Base-by-base conservation (phyloP, 1,140 invertebrate genomes). In the Camponotus floridanus region DNA sequence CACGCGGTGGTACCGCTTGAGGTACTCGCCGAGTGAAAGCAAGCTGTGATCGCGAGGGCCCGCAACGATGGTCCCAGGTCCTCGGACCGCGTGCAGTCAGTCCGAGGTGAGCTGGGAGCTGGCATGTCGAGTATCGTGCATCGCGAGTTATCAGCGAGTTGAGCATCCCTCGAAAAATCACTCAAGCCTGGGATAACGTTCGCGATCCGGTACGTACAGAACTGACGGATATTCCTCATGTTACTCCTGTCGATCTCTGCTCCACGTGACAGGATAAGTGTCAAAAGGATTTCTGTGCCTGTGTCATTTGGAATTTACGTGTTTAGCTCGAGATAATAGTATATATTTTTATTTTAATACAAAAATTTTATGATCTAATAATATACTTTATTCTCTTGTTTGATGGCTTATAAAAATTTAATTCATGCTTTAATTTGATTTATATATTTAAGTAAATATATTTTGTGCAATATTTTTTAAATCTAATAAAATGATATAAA, bases 11-110 rank as follows among this genome's bases (percentile, higher is more conserved):
- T 83, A 83, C 57, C 79, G 79, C 57, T 61, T 61, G 55, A 68
- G 51, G 65, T 81, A 71, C 67, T 79, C 88, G 91, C 92, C 78
- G 93, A 94, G 94, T 94, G 94, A 94, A 94, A 94, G 94, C 94
- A 80, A 80, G 48, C n/a, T 9, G 9, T 45, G 64, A 68, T 79
- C 92, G 91, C 91, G 91, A 92, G 91, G 92, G 93, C 79, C 68
- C 55, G 13, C 55, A 21, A 59, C 51, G 55, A 15, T 18, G 91
- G 91, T 92, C 92, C 91, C 88, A 90, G 88, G 65, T 51, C 1
- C 15, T 51, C 48, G 48, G 31, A 76, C 7, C 61, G 83, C 92
- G 88, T 92, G 90, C 93, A 95, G 94, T 95, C 93, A 95, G 93
- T 94, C 91, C 85, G 91, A 94, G 91, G 91, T 94, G 87, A 94